phyloP scores from a whole-genome alignment of 1,140 invertebrate species.

The Nasonia giraulti region DNA sequence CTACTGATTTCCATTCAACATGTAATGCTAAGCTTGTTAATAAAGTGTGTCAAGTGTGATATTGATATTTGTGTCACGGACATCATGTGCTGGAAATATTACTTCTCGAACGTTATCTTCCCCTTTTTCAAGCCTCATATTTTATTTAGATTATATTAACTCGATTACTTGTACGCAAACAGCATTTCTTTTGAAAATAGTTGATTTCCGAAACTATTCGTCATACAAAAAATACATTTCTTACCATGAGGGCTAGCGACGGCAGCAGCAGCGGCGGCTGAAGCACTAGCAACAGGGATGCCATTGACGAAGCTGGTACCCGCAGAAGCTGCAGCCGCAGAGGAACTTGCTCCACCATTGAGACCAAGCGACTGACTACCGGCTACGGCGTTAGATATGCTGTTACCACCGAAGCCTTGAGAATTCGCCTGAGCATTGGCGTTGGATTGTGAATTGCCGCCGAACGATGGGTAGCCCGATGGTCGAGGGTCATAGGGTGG shows the following conservation, averaged over 20 bases:
- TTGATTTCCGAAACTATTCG: not conserved
- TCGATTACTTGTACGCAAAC: not conserved
- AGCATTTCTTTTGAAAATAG: not conserved
- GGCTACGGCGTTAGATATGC: constrained; percentile 18
- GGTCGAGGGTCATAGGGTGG: not conserved
- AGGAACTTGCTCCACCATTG: constrained; percentile 17
- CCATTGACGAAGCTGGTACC: constrained; percentile 36
- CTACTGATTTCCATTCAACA: too few relatives aligned
- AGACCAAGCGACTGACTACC: not conserved
- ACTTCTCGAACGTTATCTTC: too few relatives aligned
- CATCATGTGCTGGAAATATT: too few relatives aligned
- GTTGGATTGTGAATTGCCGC: not conserved
- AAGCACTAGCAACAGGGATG: constrained; percentile 14
- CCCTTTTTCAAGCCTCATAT: too few relatives aligned
- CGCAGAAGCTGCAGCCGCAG: constrained; percentile 39
- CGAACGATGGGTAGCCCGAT: not conserved
- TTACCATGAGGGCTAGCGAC: constrained; percentile 17
- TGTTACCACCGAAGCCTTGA: constrained; percentile 3
- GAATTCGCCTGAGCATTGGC: constrained; percentile 36
- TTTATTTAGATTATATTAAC: too few relatives aligned
- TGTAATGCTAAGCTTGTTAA: too few relatives aligned
- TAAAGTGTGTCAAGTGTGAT: too few relatives aligned
- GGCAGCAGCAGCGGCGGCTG: constrained; percentile 33
- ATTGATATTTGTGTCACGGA: too few relatives aligned
- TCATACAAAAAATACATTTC: not conserved